A percentile compares a stretch with the other conserved stretches of the same genome.
Evolutionary conservation across 2,797 vertebrate genomes (phyloP).

Genomic region (Anolis apletophallus): DNA sequence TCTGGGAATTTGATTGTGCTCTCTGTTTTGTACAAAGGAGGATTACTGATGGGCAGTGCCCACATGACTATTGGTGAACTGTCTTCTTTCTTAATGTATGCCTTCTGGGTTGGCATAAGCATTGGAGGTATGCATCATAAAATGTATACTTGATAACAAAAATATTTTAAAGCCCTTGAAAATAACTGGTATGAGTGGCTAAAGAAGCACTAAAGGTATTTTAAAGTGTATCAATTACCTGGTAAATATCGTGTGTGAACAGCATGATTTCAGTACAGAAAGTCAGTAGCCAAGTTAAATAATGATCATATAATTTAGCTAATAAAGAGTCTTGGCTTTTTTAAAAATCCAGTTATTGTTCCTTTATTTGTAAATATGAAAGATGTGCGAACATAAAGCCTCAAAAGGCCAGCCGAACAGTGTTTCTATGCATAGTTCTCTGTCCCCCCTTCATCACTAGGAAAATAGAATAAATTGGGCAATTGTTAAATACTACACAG

Average conservation of each 20-base stretch:
- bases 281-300: neutral
- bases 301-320: neutral
- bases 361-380: neutral
- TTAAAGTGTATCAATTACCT: neutral
- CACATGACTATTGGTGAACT: slow-evolving; percentile 96
- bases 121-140: slow-evolving; percentile 86
- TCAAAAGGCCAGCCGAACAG: neutral
- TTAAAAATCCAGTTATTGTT: neutral
- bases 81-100: slow-evolving; percentile 97
- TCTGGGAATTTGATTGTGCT: slow-evolving; percentile 96
- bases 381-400: neutral
- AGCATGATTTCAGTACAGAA: neutral
- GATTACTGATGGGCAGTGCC: slow-evolving; percentile 90
- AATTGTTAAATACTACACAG: neutral
- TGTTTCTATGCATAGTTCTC: neutral
- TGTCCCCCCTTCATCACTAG: neutral
- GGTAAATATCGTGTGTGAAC: neutral
- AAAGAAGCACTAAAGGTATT: neutral
- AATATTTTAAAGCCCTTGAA: neutral
- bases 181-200: neutral
- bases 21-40: slow-evolving; percentile 95
- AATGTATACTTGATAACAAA: slow-evolving; percentile 24
- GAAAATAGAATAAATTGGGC: neutral
- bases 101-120: slow-evolving; percentile 98
- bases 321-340: neutral